phyloP scores from a whole-genome alignment of 2,797 vertebrate species.

The Helostoma temminkii region DNA sequence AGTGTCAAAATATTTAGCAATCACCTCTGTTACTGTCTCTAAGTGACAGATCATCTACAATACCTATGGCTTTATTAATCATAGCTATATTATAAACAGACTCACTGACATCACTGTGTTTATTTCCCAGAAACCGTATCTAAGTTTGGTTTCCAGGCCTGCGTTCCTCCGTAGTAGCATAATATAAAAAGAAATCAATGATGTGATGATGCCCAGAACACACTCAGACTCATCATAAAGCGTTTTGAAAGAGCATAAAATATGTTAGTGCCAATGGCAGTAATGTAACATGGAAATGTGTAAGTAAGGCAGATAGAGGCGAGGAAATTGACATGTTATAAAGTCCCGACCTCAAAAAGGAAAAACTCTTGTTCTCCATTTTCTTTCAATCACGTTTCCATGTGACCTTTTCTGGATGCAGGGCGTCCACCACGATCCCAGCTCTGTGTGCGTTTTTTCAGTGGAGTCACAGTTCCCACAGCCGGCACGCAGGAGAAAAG shows the following conservation, averaged over 20 bases:
- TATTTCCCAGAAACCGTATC: background rate
- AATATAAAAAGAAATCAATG: background rate
- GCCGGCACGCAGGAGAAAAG: constrained; percentile 45
- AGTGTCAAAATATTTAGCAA: background rate
- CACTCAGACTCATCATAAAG: background rate
- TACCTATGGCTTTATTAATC: background rate
- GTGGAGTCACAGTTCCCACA: constrained; percentile 73
- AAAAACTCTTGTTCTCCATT: constrained; percentile 19
- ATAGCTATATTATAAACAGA: background rate
- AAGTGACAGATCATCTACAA: background rate
- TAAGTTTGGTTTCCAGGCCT: background rate
- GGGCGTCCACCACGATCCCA: constrained; percentile 39
- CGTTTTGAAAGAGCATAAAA: background rate
- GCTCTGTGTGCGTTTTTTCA: constrained; percentile 44
- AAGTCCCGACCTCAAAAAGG: constrained; percentile 59
- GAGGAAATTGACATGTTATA: constrained; percentile 46
- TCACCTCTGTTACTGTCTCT: background rate
- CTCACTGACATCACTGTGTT: background rate
- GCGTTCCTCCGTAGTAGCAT: background rate
- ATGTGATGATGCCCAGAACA: background rate
- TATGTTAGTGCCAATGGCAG: background rate
- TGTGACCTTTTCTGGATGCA: constrained; percentile 75
- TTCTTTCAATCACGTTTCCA: constrained; percentile 45
- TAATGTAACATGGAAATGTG: constrained; percentile 9
- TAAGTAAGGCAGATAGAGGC: constrained; percentile 6